Evolutionary conservation across 64 coral and sea anemone genomes (phyloP), one percentile per base, ranked within the genome.

Genomic region (Platygyra sinensis): DNA sequence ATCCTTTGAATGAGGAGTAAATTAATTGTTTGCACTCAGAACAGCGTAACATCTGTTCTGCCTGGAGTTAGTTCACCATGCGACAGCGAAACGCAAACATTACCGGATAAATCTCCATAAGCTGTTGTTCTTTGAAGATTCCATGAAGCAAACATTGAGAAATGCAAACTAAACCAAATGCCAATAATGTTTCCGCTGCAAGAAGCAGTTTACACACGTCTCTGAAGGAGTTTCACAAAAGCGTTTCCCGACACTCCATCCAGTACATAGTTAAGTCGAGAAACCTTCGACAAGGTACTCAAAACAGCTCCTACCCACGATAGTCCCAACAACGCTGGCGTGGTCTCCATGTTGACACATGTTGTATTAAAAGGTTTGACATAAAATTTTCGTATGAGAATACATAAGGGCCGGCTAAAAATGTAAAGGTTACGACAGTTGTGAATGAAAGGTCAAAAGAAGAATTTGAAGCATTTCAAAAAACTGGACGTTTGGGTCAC

Each of bases 61-160:
- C 81, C 24, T 85, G 24, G 81, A 85, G 81, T 85, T 85, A 36
- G 81, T 67, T 46, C 81, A 64, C 36, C 62, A 69, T 85, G 63
- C 74, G 38, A 50, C 63, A 49, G n/a, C 81, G 3, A 5, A 71
- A 15, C 28, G 81, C 67, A 46, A 85, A 85, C 81, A 85, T 72
- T 27, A 69, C 81, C 63, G 36, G 61, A 32, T 22, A 71, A 85
- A 85, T 71, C 60, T 85, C 81, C 81, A 85, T 85, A 72, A 71
- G n/a, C 24, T 36, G 63, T 85, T 85, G 20, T 85, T 69, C 81
- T 85, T 27, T 85, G 22, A 39, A 85, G 81, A 71, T 83, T 30
- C 81, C 61, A 72, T 85, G 81, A 33, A 85, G 51, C 81, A 85
- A 85, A 85, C 81, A 85, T 50, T 51, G 63, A 85, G 81, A 85